Percentiles rank a stretch among this genome's conserved stretches.
phyloP scores from a whole-genome alignment of 2,888 invertebrate species.

The Eristalis arbustorum region DNA sequence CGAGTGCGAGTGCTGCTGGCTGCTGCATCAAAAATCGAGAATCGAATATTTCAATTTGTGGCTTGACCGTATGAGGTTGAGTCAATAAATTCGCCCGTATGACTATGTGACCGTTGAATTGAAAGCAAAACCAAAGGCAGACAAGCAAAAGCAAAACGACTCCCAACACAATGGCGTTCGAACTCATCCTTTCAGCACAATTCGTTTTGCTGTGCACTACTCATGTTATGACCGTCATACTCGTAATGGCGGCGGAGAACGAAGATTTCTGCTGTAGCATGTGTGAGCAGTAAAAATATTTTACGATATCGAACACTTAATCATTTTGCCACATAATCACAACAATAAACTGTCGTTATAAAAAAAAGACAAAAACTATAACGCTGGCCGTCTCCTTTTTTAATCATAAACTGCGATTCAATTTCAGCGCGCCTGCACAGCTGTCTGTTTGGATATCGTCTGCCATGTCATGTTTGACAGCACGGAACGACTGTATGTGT shows the following conservation, averaged over 20 bases:
- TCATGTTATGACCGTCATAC: background rate
- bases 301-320: conserved; percentile 2
- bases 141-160: background rate
- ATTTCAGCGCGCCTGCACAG: background rate
- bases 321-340: conserved; percentile 4
- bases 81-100: background rate
- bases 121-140: background rate
- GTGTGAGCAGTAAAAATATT: conserved; percentile 4
- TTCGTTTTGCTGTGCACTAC: background rate
- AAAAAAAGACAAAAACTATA: background rate
- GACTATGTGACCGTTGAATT: background rate
- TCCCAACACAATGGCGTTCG: background rate
- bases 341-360: background rate
- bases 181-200: background rate
- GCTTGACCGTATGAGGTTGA: background rate
- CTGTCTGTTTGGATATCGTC: background rate
- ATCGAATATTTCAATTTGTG: background rate
- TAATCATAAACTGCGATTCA: background rate
- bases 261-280: background rate
- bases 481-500: background rate
- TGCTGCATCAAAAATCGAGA: background rate
- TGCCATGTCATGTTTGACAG: background rate
- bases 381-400: background rate
- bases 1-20: background rate
- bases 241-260: background rate